phyloP scores from a whole-genome alignment of 2,113 vertebrate genomes.

The Polypterus senegalus region DNA sequence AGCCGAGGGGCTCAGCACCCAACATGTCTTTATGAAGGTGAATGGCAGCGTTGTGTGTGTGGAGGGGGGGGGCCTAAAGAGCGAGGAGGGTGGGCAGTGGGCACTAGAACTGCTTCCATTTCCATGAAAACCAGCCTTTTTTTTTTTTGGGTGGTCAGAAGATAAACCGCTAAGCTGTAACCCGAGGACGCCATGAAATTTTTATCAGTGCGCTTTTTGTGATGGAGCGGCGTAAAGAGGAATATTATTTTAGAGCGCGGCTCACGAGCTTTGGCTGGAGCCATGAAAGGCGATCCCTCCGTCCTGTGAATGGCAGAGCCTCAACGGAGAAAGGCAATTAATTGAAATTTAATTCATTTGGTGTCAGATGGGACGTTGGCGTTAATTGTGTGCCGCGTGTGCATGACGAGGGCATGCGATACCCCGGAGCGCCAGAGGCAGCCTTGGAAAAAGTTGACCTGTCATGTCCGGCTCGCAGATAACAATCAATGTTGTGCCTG shows the following conservation, averaged over 20 bases:
- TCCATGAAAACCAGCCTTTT: constrained; percentile 19
- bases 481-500: not conserved
- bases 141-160: constrained; percentile 33
- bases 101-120: too few relatives aligned
- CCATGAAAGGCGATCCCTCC: constrained; percentile 35
- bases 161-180: constrained; percentile 38
- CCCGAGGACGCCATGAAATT: constrained; percentile 49
- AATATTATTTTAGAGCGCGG: constrained; percentile 42
- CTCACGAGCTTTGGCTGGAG: constrained; percentile 24
- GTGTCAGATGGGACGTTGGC: not conserved
- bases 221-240: constrained; percentile 47
- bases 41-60: too few relatives aligned
- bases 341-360: constrained; percentile 15
- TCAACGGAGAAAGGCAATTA: constrained; percentile 18
- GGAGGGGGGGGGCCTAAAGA: too few relatives aligned
- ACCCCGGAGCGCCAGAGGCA: not conserved
- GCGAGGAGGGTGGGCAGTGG: too few relatives aligned
- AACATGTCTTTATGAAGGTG: too few relatives aligned
- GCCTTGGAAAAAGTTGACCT: constrained; percentile 9
- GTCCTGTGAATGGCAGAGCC: constrained; percentile 26
- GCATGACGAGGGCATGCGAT: not conserved
- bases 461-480: constrained; percentile 5
- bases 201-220: constrained; percentile 45
- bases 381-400: not conserved
- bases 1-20: too few relatives aligned